Evolutionary conservation across 2,888 invertebrate genomes (phyloP), one percentile per base, ranked within the genome.

Genomic region (Ormia ochracea): DNA sequence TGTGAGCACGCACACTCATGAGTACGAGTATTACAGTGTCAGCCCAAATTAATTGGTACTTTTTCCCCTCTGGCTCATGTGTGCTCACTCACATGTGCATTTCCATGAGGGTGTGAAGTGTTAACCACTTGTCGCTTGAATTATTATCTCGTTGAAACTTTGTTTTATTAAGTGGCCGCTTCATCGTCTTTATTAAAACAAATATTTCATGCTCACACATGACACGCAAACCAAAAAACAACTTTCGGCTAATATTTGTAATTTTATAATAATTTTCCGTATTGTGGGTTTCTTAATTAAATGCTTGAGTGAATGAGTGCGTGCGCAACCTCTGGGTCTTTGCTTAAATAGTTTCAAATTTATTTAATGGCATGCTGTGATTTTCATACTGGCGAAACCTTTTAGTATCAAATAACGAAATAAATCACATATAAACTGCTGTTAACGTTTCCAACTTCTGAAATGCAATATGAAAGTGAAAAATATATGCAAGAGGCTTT

Each of bases 61-160:
- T 75, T 70, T 50, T 36, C 26, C 65, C 54, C 33, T 17, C 9
- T 38, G 52, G 36, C 9, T 52, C 38, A 50, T 41, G 17, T 14
- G 4, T 5, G 9, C 6, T 1, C 14, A 4, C 38, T 59, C 21
- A 41, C 9, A 48, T 58, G 61, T 50, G 36, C 31, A 21, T 41
- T 31, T 54, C 9, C 23, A 59, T 59, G 70, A 80, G 82, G 81
- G 82, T 82, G 82, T 82, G 74, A 82, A 82, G 74, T 82, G 80
- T 69, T 80, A 72, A 80, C 66, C 73, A 58, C 66, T 74, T 74
- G 74, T 58, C 74, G 66, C 19, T 61, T 43, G 75, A 79, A 75
- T 81, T 72, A 82, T 75, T 77, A 74, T 79, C 78, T 82, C 77
- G 81, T 77, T 81, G 78, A 82, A 82, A 78, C 80, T 77, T 82